Base-by-base conservation (phyloP, 2,888 invertebrate genomes). In the Danaus chrysippus region DNA sequence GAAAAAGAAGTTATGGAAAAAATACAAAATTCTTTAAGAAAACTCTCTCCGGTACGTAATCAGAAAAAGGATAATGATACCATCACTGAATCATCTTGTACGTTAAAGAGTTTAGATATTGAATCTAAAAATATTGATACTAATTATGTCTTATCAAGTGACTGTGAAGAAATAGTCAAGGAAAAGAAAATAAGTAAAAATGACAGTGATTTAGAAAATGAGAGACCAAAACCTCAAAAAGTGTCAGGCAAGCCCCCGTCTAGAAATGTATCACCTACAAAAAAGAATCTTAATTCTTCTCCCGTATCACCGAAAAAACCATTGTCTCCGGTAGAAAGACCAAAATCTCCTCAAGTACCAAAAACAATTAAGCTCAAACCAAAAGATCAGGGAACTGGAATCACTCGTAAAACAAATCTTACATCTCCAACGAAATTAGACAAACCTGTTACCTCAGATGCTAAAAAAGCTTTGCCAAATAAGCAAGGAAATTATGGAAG, bases 281-380 rank as follows among this genome's bases (percentile, higher is more conserved):
- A 91, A 68, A 88, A 79, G 68, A 66, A 70, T 59, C 78, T 79
- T 63, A 62, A 64, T 13, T 77, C 80, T 9, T 74, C 64, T 44
- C 70, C 77, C 17, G 82, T 83, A 62, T 88, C 90, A 1, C 88
- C 90, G 1, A 86, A 84, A 69, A 91, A 90, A 73, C 73, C 79
- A 8, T 46, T 79, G 1, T 72, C 77, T 8, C 72, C 78, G 3
- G 69, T 62, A 54, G 87, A 86, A 49, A 76, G 84, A 12, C 82
- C 89, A 6, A 84, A 82, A 46, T 89, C 88, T 8, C 88, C 88
- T 10, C 86, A 83, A 68, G 73, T 79, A n/a, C 67, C 76, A n/a
- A 87, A 80, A 70, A 61, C 71, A n/a, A 79, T 78, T 72, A 78
- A 79, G 1, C 73, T 79, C 5, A 86, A 83, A 69, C 76, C 83